Evolutionary conservation across 2,113 vertebrate genomes (phyloP).

Genomic region (Ceratotherium simum): DNA sequence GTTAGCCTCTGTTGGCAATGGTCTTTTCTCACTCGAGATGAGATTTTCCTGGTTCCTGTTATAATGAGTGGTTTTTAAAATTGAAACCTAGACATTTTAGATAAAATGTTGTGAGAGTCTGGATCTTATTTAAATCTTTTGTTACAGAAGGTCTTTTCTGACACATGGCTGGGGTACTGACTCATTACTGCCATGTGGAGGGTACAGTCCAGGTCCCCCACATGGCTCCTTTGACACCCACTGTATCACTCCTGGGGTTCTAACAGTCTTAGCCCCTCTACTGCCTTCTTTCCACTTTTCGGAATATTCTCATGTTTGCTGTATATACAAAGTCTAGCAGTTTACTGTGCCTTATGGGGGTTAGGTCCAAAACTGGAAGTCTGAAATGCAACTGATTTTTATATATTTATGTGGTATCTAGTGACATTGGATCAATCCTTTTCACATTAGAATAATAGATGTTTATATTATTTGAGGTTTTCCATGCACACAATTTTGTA

Average conservation of each 20-base stretch:
- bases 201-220: neutral
- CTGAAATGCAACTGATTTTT: neutral
- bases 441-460: neutral
- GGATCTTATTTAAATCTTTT: neutral
- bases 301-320: neutral
- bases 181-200: neutral
- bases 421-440: neutral
- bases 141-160: neutral
- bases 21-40: neutral
- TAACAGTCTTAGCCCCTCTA: accelerated
- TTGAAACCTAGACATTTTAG: neutral
- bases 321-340: too few species aligned
- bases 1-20: neutral
- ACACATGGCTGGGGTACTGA: neutral
- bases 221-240: accelerated
- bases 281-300: neutral
- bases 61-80: too few species aligned
- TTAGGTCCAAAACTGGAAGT: neutral
- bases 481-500: neutral
- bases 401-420: neutral
- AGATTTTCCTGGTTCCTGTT: neutral
- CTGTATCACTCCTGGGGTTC: neutral
- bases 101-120: neutral
- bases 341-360: neutral
- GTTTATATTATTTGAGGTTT: neutral